Evolutionary conservation across 2,113 vertebrate genomes (phyloP), one percentile per base, ranked within the genome.

Genomic region (Pica pica): DNA sequence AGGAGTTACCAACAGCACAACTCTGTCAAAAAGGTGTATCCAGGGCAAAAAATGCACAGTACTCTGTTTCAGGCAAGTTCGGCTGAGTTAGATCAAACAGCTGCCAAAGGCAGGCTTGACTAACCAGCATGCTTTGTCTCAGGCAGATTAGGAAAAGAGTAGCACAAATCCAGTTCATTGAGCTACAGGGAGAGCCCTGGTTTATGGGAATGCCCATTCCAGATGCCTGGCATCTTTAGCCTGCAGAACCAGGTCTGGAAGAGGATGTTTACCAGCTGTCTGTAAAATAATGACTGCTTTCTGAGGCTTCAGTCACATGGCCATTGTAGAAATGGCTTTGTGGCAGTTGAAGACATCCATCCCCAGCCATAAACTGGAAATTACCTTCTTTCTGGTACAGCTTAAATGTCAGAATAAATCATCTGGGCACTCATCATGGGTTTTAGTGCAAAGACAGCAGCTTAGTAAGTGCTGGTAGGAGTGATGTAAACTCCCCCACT

Each of bases 351-450:
- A 95, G 70, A 79, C 0, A 0, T 73, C 49, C 82, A 78, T 91
- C 76, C 70, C 57, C 70, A 79, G 49, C 57, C 15, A 1, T 89
- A 94, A 89, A 59, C 67, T 89, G 90, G 73, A 96, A 95, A 96
- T 95, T 82, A 46, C 53, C 26, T 73, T 75, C 82, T 93, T 94
- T 95, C 96, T 96, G 78, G 41, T 93, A 71, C 41, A 79, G 69
- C 74, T 89, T 52, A 70, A 57, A 50, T 85, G 92, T 53, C 75
- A 59, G 46, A 85, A 82, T 56, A 87, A 83, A 79, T 91, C 83
- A 88, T 14, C n/a, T 28, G n/a, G 28, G 68, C 26, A 17, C 14
- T 83, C 61, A 44, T 83, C 49, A 9, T 2, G 3, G 44, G 33
- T 79, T 90, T 83, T 61, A 75, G 83, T 0, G 5, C 73, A 86